Conservation (phyloP, 92 coral and sea anemone species). For the Pocillopora meandrina region DNA sequence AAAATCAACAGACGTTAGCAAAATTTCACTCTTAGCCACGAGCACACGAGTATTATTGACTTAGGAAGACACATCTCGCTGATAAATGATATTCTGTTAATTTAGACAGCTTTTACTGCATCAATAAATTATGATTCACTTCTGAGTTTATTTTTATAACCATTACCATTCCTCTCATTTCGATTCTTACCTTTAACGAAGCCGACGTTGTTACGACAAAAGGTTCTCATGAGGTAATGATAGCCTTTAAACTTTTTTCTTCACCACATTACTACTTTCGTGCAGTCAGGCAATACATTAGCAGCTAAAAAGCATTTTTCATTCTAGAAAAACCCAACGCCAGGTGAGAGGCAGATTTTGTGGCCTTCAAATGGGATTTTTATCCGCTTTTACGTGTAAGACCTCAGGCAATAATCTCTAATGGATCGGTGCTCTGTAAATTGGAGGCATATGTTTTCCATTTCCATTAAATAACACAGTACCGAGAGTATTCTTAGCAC, state of each 20-base stretch:
- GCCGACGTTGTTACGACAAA: not conserved
- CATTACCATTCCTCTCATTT: not conserved
- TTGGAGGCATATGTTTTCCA: not conserved
- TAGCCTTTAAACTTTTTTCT: not conserved
- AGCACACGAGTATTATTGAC: no score
- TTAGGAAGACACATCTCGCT: no score
- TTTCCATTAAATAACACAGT: not conserved
- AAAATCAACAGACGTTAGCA: no score
- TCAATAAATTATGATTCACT: slow-evolving; percentile 4
- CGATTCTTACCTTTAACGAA: not conserved
- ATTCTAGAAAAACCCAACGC: not conserved
- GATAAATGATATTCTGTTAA: not conserved
- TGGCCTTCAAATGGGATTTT: not conserved
- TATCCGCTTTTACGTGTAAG: not conserved
- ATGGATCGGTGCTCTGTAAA: not conserved
- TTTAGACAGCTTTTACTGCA: slow-evolving; percentile 5
- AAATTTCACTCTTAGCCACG: no score
- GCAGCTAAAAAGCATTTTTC: not conserved
- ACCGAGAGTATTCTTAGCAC: no score
- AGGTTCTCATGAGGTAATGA: not conserved
- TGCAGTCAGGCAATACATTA: not conserved
- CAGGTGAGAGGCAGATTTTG: not conserved
- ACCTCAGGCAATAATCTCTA: not conserved
- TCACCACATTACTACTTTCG: not conserved
- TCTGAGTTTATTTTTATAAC: not conserved